Conservation (phyloP, 2,888 invertebrate genomes). For the Aporophyla nigra region DNA sequence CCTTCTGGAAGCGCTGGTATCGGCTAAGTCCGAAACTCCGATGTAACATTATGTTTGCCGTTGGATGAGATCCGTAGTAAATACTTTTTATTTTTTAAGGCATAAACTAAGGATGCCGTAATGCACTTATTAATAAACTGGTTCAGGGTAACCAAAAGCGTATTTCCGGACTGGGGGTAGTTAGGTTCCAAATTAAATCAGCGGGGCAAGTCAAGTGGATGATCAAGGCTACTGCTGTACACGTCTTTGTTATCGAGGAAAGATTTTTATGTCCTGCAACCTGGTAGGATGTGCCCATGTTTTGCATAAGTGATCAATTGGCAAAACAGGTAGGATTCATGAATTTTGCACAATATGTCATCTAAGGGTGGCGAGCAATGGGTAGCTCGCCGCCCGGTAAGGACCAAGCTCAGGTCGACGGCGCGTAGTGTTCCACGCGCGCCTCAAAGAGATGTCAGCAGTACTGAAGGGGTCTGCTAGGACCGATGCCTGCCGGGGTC, state of each 20-base stretch:
- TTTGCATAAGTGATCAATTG: not conserved
- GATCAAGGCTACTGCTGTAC: not conserved
- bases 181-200: not conserved
- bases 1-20: slow-evolving; percentile 12
- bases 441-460: too few species aligned
- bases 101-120: not conserved
- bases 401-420: too few species aligned
- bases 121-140: not conserved
- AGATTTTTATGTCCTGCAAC: not conserved
- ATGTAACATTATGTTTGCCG: not conserved
- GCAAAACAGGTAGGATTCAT: not conserved
- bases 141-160: not conserved
- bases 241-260: not conserved
- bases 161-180: not conserved
- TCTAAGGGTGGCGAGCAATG: not conserved
- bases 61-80: not conserved
- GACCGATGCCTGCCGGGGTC: too few species aligned
- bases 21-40: not conserved
- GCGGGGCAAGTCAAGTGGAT: not conserved
- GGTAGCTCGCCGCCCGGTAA: too few species aligned
- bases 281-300: not conserved
- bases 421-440: too few species aligned
- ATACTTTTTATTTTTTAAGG: not conserved
- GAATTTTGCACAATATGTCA: not conserved
- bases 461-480: too few species aligned